Conservation (phyloP, 2,888 invertebrate genomes). For the Chydorus sphaericus region DNA sequence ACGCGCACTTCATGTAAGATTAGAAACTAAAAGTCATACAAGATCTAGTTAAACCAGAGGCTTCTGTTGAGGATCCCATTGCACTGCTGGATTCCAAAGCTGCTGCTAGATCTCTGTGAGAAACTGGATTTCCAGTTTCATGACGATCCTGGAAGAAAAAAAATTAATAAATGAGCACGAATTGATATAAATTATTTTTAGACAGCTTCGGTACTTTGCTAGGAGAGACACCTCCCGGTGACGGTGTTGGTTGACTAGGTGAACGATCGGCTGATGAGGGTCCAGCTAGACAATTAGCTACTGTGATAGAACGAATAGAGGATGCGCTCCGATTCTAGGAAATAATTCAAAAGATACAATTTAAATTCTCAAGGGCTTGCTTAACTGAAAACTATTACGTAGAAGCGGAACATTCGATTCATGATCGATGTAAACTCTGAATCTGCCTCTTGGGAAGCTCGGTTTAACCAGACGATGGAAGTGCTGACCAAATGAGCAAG, state of each 20-base stretch:
- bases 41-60: not conserved
- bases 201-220: not conserved
- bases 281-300: conserved; percentile 45
- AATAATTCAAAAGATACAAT: too few relatives aligned
- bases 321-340: conserved; percentile 56
- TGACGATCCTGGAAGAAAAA: not conserved
- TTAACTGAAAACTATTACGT: conserved; percentile 43
- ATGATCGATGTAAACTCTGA: conserved; percentile 65
- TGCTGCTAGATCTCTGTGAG: not conserved
- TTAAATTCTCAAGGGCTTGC: not conserved
- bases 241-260: not conserved
- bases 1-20: not conserved
- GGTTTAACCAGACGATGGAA: conserved; percentile 63
- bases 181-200: not conserved
- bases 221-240: not conserved
- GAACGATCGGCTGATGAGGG: not conserved
- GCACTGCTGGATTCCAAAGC: not conserved
- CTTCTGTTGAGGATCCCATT: not conserved
- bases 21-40: not conserved
- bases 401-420: conserved; percentile 51
- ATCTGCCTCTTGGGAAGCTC: conserved; percentile 58
- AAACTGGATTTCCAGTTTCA: conserved; percentile 8
- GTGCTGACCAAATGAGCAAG: conserved; percentile 55
- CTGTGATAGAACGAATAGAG: conserved; percentile 58
- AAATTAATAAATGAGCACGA: not conserved